A percentile compares a stretch with the other conserved stretches of the same genome.
These are phyloP conservation scores for Rhabditoides inermis DNA, from an alignment of 2,888 invertebrate genomes.

Conservation along the genomic window DNA sequence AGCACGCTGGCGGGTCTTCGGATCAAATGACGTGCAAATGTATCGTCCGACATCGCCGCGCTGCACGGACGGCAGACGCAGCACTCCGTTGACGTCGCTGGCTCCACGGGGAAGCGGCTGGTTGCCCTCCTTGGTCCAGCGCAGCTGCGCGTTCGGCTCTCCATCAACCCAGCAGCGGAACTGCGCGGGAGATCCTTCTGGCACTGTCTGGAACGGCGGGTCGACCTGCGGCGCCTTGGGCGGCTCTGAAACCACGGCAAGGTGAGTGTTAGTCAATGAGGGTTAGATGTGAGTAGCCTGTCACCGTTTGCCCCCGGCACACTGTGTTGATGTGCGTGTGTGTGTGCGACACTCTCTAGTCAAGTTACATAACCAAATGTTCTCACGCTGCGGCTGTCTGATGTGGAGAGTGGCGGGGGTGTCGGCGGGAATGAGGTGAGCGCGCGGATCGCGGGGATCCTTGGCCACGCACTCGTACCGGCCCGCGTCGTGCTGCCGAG, in stretches of 20 bases:
- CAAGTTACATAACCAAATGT: too few relatives aligned
- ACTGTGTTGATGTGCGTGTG: too few relatives aligned
- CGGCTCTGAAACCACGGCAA: too few relatives aligned
- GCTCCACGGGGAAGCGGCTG: slow-evolving; percentile 8
- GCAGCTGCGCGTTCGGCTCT: slow-evolving; percentile 65
- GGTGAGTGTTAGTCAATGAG: too few relatives aligned
- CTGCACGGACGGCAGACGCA: slow-evolving; percentile 4
- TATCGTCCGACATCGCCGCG: slow-evolving; percentile 10
- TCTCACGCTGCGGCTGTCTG: slow-evolving; percentile 6
- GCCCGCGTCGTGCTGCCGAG: slow-evolving; percentile 67
- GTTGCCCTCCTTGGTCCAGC: slow-evolving; percentile 56
- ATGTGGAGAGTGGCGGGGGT: slow-evolving; percentile 58
- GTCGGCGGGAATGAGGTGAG: slow-evolving; percentile 12
- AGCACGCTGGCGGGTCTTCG: slow-evolving; percentile 7
- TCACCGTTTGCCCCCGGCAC: too few relatives aligned
- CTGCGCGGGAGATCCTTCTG: slow-evolving; percentile 64
- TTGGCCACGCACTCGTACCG: slow-evolving; percentile 72
- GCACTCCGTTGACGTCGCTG: slow-evolving; percentile 8
- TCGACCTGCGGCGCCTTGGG: slow-evolving; percentile 34
- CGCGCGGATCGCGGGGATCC: slow-evolving; percentile 51
- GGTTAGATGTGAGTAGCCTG: too few relatives aligned
- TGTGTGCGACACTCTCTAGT: too few relatives aligned
- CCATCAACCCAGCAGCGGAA: slow-evolving; percentile 71
- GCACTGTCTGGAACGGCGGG: slow-evolving; percentile 63
- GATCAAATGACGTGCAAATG: slow-evolving; percentile 10